phyloP scores from a whole-genome alignment of 2,797 vertebrate species.

The Anolis apletophallus region DNA sequence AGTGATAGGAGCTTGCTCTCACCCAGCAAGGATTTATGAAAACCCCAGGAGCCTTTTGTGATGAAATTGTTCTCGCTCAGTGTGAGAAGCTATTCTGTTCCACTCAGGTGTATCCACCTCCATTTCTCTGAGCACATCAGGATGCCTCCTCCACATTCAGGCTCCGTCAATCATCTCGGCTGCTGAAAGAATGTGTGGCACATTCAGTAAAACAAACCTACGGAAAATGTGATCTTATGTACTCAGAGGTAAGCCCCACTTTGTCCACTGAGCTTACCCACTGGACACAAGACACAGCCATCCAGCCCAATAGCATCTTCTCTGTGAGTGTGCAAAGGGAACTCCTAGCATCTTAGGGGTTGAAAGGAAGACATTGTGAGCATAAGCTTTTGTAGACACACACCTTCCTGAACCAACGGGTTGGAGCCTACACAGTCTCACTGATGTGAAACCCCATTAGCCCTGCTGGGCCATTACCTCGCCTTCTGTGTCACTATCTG shows the following conservation, averaged over 20 bases:
- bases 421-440: no score
- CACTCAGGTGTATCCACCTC: slow-evolving; percentile 22
- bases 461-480: no score
- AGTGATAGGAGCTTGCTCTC: not conserved
- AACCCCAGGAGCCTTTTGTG: slow-evolving; percentile 39
- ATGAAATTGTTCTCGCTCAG: slow-evolving; percentile 46
- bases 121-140: slow-evolving; percentile 38
- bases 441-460: no score
- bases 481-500: no score
- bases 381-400: no score
- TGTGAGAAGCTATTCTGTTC: slow-evolving; percentile 32
- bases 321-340: no score
- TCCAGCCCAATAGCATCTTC: not conserved
- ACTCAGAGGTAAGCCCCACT: not conserved
- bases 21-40: slow-evolving; percentile 11
- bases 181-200: not conserved
- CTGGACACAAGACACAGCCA: not conserved
- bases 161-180: slow-evolving; percentile 47
- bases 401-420: no score
- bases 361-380: no score
- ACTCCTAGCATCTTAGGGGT: no score
- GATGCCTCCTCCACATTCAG: slow-evolving; percentile 43
- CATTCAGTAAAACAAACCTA: not conserved
- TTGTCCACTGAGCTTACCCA: not conserved
- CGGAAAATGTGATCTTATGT: not conserved